Base-by-base conservation (phyloP, 2,797 vertebrate species). In the Astyanax mexicanus region DNA sequence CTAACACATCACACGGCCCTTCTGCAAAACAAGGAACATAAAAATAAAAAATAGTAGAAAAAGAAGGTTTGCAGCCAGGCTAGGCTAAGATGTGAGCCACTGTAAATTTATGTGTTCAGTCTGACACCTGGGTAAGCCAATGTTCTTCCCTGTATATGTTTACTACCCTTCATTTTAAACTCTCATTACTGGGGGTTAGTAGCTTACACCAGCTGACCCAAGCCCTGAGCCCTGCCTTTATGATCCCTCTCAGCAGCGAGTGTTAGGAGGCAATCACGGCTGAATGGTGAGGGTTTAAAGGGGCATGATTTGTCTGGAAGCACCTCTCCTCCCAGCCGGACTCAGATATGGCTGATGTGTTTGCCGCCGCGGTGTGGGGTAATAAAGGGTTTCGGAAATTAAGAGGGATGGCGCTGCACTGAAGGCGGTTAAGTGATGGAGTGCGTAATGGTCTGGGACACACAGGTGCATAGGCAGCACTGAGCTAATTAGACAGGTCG, bases 401-500 rank as follows among this genome's bases (percentile, higher is more conserved):
- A 65, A 79, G 61, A 49, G 42, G 70, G 40, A 77, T 68, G 73
- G 47, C 25, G 45, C 17, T 57, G 78, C 11, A 37, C 74, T 69
- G 64, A 66, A 78, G 73, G 69, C 78, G 29, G 37, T 75, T 81
- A 79, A 79, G 70, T 44, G 77, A 77, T 75, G 78, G 73, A 74
- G 38, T n/a, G 44, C 42, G 47, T 83, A 81, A 81, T 81, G 74
- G 77, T 49, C 12, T 72, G 27, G 37, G 83, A 80, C 81, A 80
- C 81, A 78, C 84, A 86, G 81, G 81, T 86, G 84, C 78, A 77
- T 51, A 75, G 57, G 69, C 69, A 58, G 67, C 60, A 42, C 37
- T 49, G 40, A 76, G 54, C 61, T 79, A 81, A 80, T 84, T 84
- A 81, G 72, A 72, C 77, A 84, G 78, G 79, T 81, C 82, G 80